These are phyloP conservation scores for Nasonia giraulti DNA, from an alignment of 1,140 invertebrate species.

Conservation along the genomic window DNA sequence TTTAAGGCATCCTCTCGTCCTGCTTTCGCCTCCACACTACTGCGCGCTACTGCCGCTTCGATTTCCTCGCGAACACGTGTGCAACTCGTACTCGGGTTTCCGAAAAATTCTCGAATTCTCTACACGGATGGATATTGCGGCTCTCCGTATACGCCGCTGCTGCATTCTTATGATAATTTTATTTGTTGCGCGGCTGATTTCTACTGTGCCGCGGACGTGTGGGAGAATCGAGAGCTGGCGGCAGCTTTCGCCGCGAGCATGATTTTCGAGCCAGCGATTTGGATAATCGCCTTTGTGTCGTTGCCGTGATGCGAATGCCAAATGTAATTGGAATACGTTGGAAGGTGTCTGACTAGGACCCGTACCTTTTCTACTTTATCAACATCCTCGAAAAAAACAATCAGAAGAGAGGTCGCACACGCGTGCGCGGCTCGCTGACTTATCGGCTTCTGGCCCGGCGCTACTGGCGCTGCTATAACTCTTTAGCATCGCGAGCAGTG, in stretches of 20 bases:
- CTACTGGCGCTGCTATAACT: conserved; percentile 1
- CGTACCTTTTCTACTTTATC: conserved; percentile 29
- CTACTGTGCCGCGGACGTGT: neutral
- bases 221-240: neutral
- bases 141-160: neutral
- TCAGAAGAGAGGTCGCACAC: too few relatives aligned
- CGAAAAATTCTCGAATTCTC: conserved; percentile 3
- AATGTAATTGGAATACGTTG: neutral
- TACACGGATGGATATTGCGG: neutral
- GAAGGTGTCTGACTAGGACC: too few relatives aligned
- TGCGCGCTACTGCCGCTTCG: neutral
- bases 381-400: conserved; percentile 1
- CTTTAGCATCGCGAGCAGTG: neutral
- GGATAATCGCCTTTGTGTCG: neutral
- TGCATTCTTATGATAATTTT: conserved; percentile 39
- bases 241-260: neutral
- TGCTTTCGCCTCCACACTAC: neutral
- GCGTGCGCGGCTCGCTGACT: conserved; percentile 52
- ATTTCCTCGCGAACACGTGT: neutral
- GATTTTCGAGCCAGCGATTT: neutral
- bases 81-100: neutral
- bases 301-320: neutral
- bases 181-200: conserved; percentile 7
- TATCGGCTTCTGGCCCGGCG: conserved; percentile 55
- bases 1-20: conserved; percentile 15